These are phyloP conservation scores for Ceratothoa steindachneri DNA, from an alignment of 2,888 invertebrate species.

Conservation along the genomic window DNA sequence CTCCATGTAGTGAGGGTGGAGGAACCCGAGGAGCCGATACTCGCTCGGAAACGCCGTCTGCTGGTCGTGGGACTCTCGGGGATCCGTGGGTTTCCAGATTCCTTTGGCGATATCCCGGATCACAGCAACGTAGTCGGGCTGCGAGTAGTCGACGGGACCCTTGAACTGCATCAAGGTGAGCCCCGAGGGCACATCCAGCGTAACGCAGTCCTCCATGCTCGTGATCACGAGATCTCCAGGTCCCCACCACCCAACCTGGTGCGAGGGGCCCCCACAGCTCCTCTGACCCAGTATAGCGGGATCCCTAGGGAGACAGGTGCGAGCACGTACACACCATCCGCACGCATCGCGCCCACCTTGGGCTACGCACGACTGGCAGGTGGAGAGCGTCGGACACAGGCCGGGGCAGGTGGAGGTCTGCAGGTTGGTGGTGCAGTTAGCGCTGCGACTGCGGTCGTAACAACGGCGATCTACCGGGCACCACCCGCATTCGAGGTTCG, in stretches of 20 bases:
- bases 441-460: constrained; percentile 77
- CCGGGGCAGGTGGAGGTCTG: constrained; percentile 77
- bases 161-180: constrained; percentile 82
- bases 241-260: constrained; percentile 87
- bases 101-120: constrained; percentile 79
- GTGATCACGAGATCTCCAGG: constrained; percentile 69
- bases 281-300: constrained; percentile 50
- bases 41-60: constrained; percentile 64
- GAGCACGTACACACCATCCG: constrained; percentile 90
- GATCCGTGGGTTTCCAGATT: constrained; percentile 64
- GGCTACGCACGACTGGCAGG: constrained; percentile 84
- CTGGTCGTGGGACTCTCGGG: constrained; percentile 52
- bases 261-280: constrained; percentile 57
- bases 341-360: constrained; percentile 76
- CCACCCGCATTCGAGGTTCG: constrained; percentile 76
- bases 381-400: constrained; percentile 80
- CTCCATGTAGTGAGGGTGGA: constrained; percentile 64
- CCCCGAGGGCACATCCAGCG: constrained; percentile 67
- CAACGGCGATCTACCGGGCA: constrained; percentile 76
- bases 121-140: constrained; percentile 79
- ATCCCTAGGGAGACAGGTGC: constrained; percentile 80
- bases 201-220: constrained; percentile 70
- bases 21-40: constrained; percentile 73
- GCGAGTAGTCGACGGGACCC: constrained; percentile 77
- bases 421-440: constrained; percentile 83